A percentile compares a stretch with the other conserved stretches of the same genome.
Conservation (phyloP, 2,888 invertebrate species). For the Callinectes sapidus region DNA sequence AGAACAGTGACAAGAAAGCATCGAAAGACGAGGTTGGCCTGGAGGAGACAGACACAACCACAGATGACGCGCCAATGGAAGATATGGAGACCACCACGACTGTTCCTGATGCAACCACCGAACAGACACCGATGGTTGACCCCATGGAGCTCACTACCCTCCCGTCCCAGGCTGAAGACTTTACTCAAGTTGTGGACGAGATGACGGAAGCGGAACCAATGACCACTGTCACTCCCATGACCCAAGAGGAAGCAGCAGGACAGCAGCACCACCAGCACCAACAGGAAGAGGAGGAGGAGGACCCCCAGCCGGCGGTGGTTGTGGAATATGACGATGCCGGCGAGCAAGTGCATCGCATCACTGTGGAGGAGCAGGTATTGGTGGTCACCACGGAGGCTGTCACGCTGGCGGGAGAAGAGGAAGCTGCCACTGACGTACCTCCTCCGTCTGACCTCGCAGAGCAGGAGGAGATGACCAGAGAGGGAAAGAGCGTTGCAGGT, state of each 20-base stretch:
- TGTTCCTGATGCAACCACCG: not conserved
- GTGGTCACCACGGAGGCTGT: conserved; percentile 51
- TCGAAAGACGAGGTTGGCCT: not conserved
- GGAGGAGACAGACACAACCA: not conserved
- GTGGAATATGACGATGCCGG: conserved; percentile 60
- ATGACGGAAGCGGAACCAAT: conserved; percentile 39
- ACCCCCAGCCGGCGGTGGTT: conserved; percentile 43
- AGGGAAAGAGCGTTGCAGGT: conserved; percentile 62
- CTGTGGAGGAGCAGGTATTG: conserved; percentile 44
- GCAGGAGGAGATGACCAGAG: conserved; percentile 37
- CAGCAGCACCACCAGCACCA: not conserved
- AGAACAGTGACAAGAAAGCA: conserved; percentile 43
- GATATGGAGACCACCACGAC: not conserved
- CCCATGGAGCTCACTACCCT: not conserved
- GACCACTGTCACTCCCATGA: conserved; percentile 36
- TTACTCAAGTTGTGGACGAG: not conserved
- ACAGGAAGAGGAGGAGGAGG: conserved; percentile 18
- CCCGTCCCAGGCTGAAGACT: not conserved
- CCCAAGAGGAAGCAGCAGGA: not conserved
- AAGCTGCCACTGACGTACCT: conserved; percentile 27
- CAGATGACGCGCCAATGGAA: not conserved
- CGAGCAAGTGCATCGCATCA: conserved; percentile 57
- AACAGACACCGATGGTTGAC: not conserved
- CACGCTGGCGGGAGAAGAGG: conserved; percentile 25
- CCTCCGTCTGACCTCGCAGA: not conserved